These are phyloP conservation scores for Oreonectes daqikongensis DNA, from an alignment of 2,797 vertebrate species.

Conservation along the genomic window DNA sequence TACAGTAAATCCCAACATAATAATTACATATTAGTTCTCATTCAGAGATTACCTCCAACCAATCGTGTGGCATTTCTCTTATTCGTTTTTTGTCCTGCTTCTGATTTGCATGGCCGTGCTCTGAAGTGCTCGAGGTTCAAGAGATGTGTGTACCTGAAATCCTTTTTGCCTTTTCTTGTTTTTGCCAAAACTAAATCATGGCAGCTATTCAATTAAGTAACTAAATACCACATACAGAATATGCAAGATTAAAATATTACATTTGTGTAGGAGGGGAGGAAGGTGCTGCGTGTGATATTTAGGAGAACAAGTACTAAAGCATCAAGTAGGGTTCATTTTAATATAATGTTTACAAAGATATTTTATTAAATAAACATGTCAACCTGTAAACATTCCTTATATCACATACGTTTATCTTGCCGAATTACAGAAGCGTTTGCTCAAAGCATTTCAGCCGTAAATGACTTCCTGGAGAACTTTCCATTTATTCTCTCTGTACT, in stretches of 20 bases:
- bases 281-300: too few relatives aligned
- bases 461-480: conserved; percentile 13
- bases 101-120: conserved; percentile 26
- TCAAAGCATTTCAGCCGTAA: background rate
- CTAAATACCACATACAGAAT: background rate
- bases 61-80: conserved; percentile 5
- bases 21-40: background rate
- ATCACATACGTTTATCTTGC: background rate
- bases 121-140: too few relatives aligned
- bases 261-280: too few relatives aligned
- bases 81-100: conserved; percentile 3
- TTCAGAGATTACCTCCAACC: conserved; percentile 8
- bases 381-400: conserved; percentile 14
- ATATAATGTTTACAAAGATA: too few relatives aligned
- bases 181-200: background rate
- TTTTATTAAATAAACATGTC: background rate
- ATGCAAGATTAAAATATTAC: too few relatives aligned
- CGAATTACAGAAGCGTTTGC: conserved; percentile 15
- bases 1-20: background rate
- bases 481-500: conserved; percentile 49
- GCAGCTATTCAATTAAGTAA: background rate
- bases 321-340: background rate
- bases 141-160: too few relatives aligned
- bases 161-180: background rate
- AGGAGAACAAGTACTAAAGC: too few relatives aligned